Evolutionary conservation across 1,140 invertebrate genomes (phyloP).

Genomic region (Solenopsis fugax): DNA sequence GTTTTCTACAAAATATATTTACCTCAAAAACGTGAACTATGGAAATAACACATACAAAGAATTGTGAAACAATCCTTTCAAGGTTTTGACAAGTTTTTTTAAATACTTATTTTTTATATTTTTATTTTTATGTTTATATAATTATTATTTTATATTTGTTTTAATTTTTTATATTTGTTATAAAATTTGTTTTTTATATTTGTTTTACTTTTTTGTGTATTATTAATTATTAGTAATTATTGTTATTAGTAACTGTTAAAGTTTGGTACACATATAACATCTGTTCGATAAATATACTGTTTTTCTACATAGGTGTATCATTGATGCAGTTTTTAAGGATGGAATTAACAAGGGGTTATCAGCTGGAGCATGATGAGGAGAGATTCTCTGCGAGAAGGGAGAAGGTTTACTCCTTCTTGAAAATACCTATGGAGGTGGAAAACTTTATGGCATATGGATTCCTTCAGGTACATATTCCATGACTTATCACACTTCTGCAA

Average conservation of each 20-base stretch:
- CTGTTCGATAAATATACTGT: neutral
- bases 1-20: neutral
- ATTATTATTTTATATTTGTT: no score
- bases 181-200: no score
- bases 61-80: neutral
- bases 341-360: conserved; percentile 96
- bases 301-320: conserved; percentile 83
- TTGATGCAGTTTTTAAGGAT: conserved; percentile 92
- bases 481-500: neutral
- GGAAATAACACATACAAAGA: neutral
- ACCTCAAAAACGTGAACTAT: neutral
- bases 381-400: conserved; percentile 96
- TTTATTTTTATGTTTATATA: no score
- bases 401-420: conserved; percentile 99
- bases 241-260: no score
- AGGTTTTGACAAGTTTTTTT: neutral
- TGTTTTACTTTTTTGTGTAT: neutral
- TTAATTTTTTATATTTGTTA: no score
- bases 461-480: conserved; percentile 89
- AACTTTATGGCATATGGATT: conserved; percentile 99
- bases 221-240: no score
- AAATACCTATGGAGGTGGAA: conserved; percentile 97
- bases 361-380: conserved; percentile 97
- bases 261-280: no score
- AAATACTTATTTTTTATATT: no score